Percentiles rank a stretch among this genome's conserved stretches.
phyloP scores from a whole-genome alignment of 2,888 invertebrate genomes.

The Melikaiella ostensackeni region DNA sequence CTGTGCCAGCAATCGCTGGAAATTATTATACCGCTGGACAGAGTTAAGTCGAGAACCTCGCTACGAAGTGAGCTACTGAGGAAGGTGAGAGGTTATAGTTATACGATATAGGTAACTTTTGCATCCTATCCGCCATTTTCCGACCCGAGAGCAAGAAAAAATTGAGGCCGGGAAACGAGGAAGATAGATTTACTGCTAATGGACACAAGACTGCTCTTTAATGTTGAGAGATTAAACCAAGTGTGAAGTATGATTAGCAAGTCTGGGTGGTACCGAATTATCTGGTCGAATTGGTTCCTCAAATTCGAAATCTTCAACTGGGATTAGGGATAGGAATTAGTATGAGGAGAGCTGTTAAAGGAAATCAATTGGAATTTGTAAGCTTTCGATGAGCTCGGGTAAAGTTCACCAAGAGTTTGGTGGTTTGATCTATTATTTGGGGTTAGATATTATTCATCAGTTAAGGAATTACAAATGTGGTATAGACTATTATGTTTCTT shows the following conservation, averaged over 20 bases:
- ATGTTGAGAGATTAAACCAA: not conserved
- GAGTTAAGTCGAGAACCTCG: conserved; percentile 45
- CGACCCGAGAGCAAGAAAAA: conserved; percentile 32
- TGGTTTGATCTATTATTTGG: conserved; percentile 5
- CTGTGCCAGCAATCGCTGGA: conserved; percentile 46
- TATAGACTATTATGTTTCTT: too few relatives aligned
- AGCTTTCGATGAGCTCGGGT: not conserved
- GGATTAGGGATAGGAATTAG: not conserved
- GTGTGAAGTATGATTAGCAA: not conserved
- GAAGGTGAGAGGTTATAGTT: conserved; percentile 42
- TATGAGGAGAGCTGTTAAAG: not conserved
- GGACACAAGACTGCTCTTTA: conserved; percentile 46
- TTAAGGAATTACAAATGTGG: not conserved
- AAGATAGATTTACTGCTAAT: conserved; percentile 50
- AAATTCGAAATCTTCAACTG: not conserved
- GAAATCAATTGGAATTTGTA: not conserved
- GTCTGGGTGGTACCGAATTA: not conserved
- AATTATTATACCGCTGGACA: conserved; percentile 49
- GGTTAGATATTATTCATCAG: not conserved
- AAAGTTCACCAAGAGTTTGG: not conserved
- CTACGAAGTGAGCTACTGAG: not conserved
- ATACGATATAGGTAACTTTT: conserved; percentile 42
- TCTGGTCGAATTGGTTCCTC: not conserved
- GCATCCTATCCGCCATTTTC: conserved; percentile 32
- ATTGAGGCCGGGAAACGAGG: conserved; percentile 43